These are phyloP conservation scores for Cantharis rufa DNA, from an alignment of 2,888 invertebrate genomes.

Conservation along the genomic window DNA sequence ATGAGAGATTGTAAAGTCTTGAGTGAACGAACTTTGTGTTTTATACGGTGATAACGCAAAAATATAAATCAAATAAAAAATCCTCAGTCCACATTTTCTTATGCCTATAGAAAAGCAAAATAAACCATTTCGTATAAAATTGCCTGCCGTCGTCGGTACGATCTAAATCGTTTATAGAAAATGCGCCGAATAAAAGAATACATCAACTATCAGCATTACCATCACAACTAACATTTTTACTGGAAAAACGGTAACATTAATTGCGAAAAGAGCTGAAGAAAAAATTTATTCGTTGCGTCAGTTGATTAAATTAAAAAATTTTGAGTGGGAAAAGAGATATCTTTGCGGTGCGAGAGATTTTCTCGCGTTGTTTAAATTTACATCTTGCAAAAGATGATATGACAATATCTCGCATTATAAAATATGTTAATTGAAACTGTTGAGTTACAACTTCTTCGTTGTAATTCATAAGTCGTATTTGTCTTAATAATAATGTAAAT, in stretches of 20 bases:
- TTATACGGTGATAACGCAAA: conserved; percentile 1
- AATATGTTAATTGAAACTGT: background rate
- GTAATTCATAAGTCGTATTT: conserved; percentile 6
- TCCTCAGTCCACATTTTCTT: conserved; percentile 20
- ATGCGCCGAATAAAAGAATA: conserved; percentile 39
- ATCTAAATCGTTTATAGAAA: conserved; percentile 36
- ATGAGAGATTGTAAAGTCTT: background rate
- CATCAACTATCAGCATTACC: conserved; percentile 31
- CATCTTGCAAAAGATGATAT: background rate
- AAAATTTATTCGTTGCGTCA: background rate
- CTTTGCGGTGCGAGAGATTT: background rate
- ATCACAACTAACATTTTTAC: conserved; percentile 34
- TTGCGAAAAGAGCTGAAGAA: background rate
- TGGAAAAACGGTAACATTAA: background rate
- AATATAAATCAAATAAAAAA: conserved; percentile 26
- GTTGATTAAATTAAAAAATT: background rate
- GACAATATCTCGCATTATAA: background rate
- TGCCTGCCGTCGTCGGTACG: conserved; percentile 31
- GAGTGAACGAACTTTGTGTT: background rate
- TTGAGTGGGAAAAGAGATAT: background rate
- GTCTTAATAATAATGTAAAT: conserved; percentile 9
- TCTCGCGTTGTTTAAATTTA: background rate
- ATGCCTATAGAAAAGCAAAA: conserved; percentile 29
- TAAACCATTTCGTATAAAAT: conserved; percentile 33
- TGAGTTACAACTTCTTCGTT: background rate